A percentile compares a stretch with the other conserved stretches of the same genome.
These are phyloP conservation scores for Diadumene lineata DNA, from an alignment of 92 coral and sea anemone species.

Conservation along the genomic window DNA sequence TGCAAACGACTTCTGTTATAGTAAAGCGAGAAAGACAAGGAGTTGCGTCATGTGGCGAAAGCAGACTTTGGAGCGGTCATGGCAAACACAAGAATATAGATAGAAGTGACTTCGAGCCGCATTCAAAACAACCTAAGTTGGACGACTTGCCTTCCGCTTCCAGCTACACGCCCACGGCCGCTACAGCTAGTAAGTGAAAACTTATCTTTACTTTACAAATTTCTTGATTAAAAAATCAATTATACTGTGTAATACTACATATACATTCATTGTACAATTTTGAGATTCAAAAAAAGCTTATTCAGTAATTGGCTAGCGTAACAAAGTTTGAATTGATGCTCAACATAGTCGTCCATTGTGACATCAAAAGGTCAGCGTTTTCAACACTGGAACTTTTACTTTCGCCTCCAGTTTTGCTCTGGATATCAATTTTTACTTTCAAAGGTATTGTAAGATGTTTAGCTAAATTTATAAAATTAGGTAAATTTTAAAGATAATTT, in stretches of 20 bases:
- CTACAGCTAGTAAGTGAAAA: neutral
- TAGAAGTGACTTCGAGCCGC: neutral
- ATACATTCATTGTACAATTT: too few relatives aligned
- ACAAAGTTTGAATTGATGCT: too few relatives aligned
- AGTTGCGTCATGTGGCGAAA: neutral
- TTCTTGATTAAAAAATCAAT: too few relatives aligned
- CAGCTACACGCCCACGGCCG: neutral
- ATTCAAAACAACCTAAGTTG: neutral
- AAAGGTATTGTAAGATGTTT: neutral
- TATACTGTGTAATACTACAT: too few relatives aligned
- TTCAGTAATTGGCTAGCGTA: too few relatives aligned
- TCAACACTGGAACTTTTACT: conserved; percentile 20
- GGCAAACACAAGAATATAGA: neutral
- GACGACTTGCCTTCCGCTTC: neutral
- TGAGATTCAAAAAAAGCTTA: too few relatives aligned
- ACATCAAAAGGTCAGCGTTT: neutral
- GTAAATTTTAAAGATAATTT: too few relatives aligned
- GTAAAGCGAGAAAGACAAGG: conserved; percentile 10
- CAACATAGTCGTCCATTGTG: too few relatives aligned
- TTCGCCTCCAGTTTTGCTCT: conserved; percentile 24
- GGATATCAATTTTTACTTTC: conserved; percentile 12
- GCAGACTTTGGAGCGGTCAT: neutral
- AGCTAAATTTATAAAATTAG: too few relatives aligned
- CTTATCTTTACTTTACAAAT: neutral
- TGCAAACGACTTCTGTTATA: neutral